Percentiles rank a stretch among this genome's conserved stretches.
Conservation (phyloP, 2,797 vertebrate species). For the Forpus xanthops region DNA sequence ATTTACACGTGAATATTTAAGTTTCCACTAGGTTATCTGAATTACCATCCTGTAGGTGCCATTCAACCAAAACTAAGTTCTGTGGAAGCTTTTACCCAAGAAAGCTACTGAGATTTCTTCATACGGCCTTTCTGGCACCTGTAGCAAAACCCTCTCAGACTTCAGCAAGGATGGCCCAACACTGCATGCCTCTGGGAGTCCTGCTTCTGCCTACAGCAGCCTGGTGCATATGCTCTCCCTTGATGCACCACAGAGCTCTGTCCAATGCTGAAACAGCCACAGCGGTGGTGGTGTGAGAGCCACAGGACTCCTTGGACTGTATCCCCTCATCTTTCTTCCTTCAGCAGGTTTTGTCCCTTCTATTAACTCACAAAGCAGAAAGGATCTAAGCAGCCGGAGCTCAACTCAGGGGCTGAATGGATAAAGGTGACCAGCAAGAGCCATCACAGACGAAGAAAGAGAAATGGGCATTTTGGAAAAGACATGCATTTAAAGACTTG, state of each 20-base stretch:
- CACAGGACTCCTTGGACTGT: neutral
- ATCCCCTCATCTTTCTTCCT: neutral
- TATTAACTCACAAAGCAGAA: neutral
- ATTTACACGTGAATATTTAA: slow-evolving; percentile 72
- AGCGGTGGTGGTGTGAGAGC: fast-evolving
- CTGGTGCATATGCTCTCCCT: neutral
- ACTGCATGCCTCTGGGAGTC: neutral
- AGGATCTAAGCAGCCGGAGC: neutral
- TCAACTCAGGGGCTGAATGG: neutral
- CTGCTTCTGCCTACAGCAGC: slow-evolving; percentile 4
- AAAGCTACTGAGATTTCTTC: neutral
- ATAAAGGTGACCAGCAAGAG: neutral
- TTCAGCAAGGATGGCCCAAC: neutral
- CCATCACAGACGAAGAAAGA: neutral
- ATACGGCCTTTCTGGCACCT: neutral
- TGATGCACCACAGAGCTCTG: neutral
- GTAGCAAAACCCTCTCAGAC: neutral
- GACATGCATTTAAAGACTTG: neutral
- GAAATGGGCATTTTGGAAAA: neutral
- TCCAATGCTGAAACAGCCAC: neutral
- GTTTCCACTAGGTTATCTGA: slow-evolving; percentile 74
- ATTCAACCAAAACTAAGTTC: neutral
- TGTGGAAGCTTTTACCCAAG: neutral
- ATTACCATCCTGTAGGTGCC: slow-evolving; percentile 9
- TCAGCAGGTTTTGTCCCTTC: neutral